Percentiles rank a stretch among this genome's conserved stretches.
Conservation (phyloP, 2,797 vertebrate species). For the Peromyscus attwateri region DNA sequence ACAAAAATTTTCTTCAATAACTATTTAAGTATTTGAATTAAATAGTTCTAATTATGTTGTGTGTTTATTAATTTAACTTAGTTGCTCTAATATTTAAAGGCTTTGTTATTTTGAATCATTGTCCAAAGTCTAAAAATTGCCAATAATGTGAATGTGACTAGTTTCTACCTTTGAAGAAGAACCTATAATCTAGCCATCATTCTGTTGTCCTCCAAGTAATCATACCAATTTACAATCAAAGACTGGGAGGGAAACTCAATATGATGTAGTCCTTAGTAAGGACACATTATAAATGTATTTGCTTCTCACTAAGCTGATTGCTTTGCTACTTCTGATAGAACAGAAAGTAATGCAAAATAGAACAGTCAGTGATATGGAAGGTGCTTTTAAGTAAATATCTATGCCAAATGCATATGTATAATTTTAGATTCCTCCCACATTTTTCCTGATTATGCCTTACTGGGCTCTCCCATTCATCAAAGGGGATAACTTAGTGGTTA, state of each 20-base stretch:
- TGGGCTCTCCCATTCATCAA: not conserved
- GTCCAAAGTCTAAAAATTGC: not conserved
- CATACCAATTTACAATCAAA: constrained; percentile 28
- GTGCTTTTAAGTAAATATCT: not conserved
- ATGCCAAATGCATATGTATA: not conserved
- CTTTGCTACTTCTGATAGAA: constrained; percentile 8
- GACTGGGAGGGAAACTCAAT: not conserved
- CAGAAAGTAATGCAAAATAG: not conserved
- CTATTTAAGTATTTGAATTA: not conserved
- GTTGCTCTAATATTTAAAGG: not conserved
- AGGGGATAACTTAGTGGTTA: not conserved
- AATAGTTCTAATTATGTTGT: not conserved
- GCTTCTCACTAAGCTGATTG: not conserved
- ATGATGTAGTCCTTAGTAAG: not conserved
- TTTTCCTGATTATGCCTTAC: not conserved
- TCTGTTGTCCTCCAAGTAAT: not conserved
- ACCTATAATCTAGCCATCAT: not conserved
- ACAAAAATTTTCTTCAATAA: not conserved
- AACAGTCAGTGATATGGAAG: not conserved
- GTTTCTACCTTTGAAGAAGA: constrained; percentile 24
- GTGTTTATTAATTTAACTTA: not conserved
- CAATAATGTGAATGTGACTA: not conserved
- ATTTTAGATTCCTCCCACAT: not conserved
- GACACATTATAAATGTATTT: not conserved
- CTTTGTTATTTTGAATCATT: constrained; percentile 31